These are phyloP conservation scores for Malurus leucopterus DNA, from an alignment of 2,797 vertebrate genomes.

Conservation along the genomic window DNA sequence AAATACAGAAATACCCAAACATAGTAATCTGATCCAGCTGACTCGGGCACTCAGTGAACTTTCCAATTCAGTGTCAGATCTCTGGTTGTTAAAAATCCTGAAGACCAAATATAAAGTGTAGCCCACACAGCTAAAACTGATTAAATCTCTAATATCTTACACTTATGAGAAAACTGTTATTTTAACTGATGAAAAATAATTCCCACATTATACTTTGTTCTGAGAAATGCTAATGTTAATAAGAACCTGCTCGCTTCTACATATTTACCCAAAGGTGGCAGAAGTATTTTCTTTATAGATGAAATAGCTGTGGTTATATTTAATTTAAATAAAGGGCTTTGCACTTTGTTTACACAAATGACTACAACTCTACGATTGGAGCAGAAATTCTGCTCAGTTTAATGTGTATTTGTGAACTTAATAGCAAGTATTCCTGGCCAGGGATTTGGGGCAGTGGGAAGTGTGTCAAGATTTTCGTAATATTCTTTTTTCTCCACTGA, in stretches of 20 bases:
- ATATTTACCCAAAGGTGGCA: neutral
- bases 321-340: neutral
- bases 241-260: neutral
- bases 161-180: neutral
- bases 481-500: neutral
- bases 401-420: neutral
- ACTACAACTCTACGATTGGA: neutral
- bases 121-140: neutral
- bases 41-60: neutral
- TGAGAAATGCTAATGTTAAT: neutral
- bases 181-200: neutral
- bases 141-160: neutral
- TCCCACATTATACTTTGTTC: neutral
- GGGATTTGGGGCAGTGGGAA: neutral
- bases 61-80: neutral
- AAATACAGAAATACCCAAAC: neutral
- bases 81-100: neutral
- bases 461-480: accelerated
- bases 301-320: neutral
- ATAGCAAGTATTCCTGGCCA: neutral
- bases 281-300: neutral
- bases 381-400: neutral
- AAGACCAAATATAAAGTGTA: neutral
- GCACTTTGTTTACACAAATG: neutral
- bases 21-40: neutral